Evolutionary conservation across 2,113 vertebrate species (phyloP), one percentile per base, ranked within the genome.

Genomic region (Xenopus laevis): DNA sequence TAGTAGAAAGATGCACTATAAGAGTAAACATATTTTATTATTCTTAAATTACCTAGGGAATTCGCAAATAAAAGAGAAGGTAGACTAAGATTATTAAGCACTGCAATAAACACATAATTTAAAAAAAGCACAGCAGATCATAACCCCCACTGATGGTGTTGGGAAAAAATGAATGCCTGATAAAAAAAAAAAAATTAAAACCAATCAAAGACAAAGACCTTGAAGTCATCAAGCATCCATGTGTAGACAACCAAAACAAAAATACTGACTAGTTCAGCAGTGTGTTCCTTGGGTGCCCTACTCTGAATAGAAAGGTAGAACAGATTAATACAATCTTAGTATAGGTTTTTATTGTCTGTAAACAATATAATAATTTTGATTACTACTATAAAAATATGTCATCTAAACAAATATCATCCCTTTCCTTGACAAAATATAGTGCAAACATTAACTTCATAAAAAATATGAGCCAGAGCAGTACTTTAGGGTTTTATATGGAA

Each of bases 41-140:
- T 78, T 78, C 71, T 71, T 70, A 67, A 80, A 67, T 23, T 52
- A 71, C 23, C 16, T 80, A 27, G 58, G 58, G 65, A 75, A 65
- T 46, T 58, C 62, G 74, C 47, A 70, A 64, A 67, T 65, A 62
- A 68, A 76, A 64, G 46, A 77, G 67, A 59, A 77, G 74, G 59
- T 18, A 70, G 68, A 21, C 64, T 68, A 57, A 46, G 46, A 33
- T 63, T 70, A 61, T 64, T 61, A 64, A 55, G 47, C 60, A 20
- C 40, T 33, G 50, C 60, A 69, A 77, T 77, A 66, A 18, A 45
- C 23, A 53, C 73, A 75, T 45, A n/a, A n/a, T n/a, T 62, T 33
- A 27, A 44, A 75, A 52, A 68, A 40, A 75, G 45, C 61, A 60
- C 59, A 68, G 18, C n/a, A 46, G 71, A 18, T 50, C 15, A 46